Conservation (phyloP, 2,888 invertebrate species). For the Stegana nigrithorax region DNA sequence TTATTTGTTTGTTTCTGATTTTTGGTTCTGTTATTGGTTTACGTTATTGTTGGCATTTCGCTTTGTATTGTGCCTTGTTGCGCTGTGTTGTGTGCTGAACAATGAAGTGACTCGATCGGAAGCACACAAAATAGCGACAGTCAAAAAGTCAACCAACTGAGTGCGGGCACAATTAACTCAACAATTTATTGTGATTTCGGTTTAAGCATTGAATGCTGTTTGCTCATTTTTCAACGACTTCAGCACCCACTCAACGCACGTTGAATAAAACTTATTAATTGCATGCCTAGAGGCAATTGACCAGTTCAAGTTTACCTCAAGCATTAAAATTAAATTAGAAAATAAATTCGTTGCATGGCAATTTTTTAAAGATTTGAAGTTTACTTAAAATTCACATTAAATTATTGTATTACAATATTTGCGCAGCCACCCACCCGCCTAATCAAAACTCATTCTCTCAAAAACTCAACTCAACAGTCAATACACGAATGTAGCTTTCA, state of each 20-base stretch:
- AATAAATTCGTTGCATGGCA: too few relatives aligned
- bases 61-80: background rate
- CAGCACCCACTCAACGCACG: conserved; percentile 7
- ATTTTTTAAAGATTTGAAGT: too few relatives aligned
- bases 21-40: background rate
- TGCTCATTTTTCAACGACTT: background rate
- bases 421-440: too few relatives aligned
- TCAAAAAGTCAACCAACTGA: background rate
- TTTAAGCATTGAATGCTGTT: background rate
- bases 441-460: background rate
- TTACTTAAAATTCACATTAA: too few relatives aligned
- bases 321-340: too few relatives aligned
- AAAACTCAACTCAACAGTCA: background rate
- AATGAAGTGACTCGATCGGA: background rate
- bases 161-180: conserved; percentile 8
- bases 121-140: background rate
- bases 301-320: too few relatives aligned
- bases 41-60: too few relatives aligned
- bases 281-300: background rate
- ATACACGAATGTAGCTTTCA: too few relatives aligned
- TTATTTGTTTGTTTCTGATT: conserved; percentile 4
- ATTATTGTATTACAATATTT: too few relatives aligned
- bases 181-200: background rate
- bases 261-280: background rate
- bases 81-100: background rate